phyloP scores from a whole-genome alignment of 2,113 vertebrate genomes.

The Oenanthe oenanthe region DNA sequence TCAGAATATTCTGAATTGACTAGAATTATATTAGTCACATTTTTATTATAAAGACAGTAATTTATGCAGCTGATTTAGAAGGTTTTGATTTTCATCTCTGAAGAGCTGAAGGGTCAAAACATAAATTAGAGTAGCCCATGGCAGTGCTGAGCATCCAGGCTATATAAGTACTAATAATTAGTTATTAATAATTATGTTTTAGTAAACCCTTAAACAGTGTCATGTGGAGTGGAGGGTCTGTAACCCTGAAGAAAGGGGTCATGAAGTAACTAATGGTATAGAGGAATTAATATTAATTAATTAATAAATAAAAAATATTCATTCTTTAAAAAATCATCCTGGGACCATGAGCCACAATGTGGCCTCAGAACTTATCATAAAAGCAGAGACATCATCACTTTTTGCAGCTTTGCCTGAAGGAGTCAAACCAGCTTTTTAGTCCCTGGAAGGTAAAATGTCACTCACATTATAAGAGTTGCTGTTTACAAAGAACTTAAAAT shows the following conservation, averaged over 20 bases:
- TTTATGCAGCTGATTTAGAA: constrained; percentile 9
- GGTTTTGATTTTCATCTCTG: constrained; percentile 20
- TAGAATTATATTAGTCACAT: constrained; percentile 25
- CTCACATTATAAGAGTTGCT: background rate
- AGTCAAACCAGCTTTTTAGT: background rate
- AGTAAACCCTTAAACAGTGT: background rate
- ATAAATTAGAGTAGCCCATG: background rate
- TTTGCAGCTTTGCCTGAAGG: background rate
- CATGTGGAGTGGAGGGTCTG: background rate
- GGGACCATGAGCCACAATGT: background rate
- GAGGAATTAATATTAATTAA: background rate
- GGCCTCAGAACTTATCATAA: too few species aligned
- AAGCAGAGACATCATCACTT: background rate
- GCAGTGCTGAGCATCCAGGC: background rate
- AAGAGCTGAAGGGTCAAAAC: constrained; percentile 23
- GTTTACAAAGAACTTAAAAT: background rate
- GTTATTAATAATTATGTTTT: background rate
- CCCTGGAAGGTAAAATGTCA: background rate
- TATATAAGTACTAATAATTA: background rate
- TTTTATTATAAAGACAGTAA: background rate
- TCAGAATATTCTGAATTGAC: constrained; percentile 1
- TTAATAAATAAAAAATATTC: background rate
- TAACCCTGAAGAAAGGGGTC: background rate
- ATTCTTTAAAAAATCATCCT: background rate
- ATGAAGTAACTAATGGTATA: background rate